Evolutionary conservation across 2,888 invertebrate genomes (phyloP).

Genomic region (Ornithoptera priamus): DNA sequence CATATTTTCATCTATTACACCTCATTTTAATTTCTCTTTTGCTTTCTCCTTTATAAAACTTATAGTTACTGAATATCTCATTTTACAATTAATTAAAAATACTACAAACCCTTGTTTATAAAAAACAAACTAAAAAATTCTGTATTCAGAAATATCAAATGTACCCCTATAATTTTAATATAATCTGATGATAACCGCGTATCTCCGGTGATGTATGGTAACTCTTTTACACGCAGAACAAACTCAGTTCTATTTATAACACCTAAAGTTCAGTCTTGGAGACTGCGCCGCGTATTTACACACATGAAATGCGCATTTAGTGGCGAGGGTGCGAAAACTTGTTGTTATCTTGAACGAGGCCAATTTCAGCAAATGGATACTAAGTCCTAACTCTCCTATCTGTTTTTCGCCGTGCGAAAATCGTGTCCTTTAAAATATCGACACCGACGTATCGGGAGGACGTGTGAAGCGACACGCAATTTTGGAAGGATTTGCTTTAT

Average conservation of each 20-base stretch:
- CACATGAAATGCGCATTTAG: constrained; percentile 78
- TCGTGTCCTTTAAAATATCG: constrained; percentile 75
- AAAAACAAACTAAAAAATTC: background rate
- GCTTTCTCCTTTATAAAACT: too few relatives aligned
- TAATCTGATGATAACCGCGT: constrained; percentile 64
- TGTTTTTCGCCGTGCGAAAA: constrained; percentile 68
- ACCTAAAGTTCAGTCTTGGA: constrained; percentile 39
- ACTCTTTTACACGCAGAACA: constrained; percentile 34
- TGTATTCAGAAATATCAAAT: constrained; percentile 29
- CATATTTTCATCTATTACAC: too few relatives aligned
- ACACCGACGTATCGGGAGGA: constrained; percentile 51
- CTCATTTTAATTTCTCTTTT: too few relatives aligned
- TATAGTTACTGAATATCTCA: too few relatives aligned
- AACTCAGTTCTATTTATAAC: constrained; percentile 18
- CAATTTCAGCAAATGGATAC: constrained; percentile 81
- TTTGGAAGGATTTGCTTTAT: constrained; percentile 74
- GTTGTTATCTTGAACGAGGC: constrained; percentile 78
- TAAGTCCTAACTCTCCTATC: constrained; percentile 78
- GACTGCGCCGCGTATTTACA: constrained; percentile 52
- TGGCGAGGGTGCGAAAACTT: constrained; percentile 78
- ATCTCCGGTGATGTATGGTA: constrained; percentile 69
- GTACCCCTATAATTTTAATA: constrained; percentile 62
- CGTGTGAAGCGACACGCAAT: constrained; percentile 64
- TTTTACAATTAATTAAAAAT: background rate
- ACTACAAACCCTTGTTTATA: too few relatives aligned